Evolutionary conservation across 2,888 invertebrate species (phyloP).

Genomic region (Eupithecia subfuscata): DNA sequence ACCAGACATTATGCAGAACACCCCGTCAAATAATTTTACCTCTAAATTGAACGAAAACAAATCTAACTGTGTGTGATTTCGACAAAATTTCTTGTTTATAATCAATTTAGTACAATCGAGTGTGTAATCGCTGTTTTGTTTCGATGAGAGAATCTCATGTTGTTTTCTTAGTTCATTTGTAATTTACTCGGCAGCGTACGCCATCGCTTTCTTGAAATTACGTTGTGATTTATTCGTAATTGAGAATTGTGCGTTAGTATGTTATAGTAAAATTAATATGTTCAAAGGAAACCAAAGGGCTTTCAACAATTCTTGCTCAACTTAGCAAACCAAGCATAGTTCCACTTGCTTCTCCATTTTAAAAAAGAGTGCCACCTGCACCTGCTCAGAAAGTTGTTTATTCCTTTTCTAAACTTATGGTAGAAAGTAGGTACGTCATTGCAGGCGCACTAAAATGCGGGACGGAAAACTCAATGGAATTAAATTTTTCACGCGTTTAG

Average conservation of each 20-base stretch:
- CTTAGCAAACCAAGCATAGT: not conserved
- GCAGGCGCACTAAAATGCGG: no score
- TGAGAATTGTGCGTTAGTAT: constrained; percentile 17
- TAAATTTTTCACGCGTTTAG: no score
- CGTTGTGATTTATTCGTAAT: constrained; percentile 29
- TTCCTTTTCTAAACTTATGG: no score
- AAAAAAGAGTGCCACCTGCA: not conserved
- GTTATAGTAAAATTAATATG: constrained; percentile 6
- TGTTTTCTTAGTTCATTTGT: constrained; percentile 35
- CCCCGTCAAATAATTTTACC: not conserved
- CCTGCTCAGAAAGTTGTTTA: no score
- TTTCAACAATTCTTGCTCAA: not conserved
- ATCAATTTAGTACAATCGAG: constrained; percentile 55
- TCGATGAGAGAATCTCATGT: constrained; percentile 50
- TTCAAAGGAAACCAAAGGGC: not conserved
- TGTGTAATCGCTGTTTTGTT: constrained; percentile 53
- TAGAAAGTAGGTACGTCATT: no score
- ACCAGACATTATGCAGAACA: not conserved
- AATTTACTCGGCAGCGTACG: constrained; percentile 24
- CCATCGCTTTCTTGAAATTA: constrained; percentile 25
- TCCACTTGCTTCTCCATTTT: not conserved
- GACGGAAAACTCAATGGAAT: no score
- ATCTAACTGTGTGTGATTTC: constrained; percentile 51
- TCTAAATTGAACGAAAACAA: constrained; percentile 57
- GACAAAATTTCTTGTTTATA: constrained; percentile 52